Conservation (phyloP, 2,113 vertebrate species). For the Laterallus jamaicensis region DNA sequence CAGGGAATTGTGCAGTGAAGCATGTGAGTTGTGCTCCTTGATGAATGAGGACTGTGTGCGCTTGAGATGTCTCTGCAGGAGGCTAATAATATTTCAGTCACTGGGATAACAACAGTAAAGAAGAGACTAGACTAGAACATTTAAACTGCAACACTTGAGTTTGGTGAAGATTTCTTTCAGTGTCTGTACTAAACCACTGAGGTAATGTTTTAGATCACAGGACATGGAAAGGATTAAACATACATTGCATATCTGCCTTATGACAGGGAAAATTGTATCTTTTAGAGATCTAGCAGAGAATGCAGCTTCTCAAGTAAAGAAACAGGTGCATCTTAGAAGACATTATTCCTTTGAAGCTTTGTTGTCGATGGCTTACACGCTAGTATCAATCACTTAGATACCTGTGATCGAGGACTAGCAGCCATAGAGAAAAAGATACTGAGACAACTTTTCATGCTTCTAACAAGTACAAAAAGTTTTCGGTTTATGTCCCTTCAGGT, state of each 20-base stretch:
- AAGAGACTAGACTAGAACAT: background rate
- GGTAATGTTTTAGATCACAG: background rate
- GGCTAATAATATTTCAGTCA: constrained; percentile 48
- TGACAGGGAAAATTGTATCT: background rate
- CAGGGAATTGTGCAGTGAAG: background rate
- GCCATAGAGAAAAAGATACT: background rate
- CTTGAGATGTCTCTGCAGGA: constrained; percentile 36
- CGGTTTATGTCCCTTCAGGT: background rate
- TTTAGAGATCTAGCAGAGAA: background rate
- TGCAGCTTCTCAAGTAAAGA: background rate
- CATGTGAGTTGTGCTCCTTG: background rate
- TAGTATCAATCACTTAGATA: background rate
- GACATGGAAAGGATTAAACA: background rate
- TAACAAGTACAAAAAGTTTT: background rate
- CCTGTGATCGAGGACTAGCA: background rate
- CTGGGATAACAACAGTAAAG: constrained; percentile 6
- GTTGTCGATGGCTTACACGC: background rate
- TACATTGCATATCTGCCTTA: background rate
- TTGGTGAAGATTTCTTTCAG: background rate
- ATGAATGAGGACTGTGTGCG: constrained; percentile 26
- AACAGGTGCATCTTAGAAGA: background rate
- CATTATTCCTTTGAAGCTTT: background rate
- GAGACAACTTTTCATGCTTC: background rate
- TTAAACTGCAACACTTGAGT: background rate
- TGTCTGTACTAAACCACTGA: background rate